Evolutionary conservation across 2,113 vertebrate genomes (phyloP).

Genomic region (Chauna torquata): DNA sequence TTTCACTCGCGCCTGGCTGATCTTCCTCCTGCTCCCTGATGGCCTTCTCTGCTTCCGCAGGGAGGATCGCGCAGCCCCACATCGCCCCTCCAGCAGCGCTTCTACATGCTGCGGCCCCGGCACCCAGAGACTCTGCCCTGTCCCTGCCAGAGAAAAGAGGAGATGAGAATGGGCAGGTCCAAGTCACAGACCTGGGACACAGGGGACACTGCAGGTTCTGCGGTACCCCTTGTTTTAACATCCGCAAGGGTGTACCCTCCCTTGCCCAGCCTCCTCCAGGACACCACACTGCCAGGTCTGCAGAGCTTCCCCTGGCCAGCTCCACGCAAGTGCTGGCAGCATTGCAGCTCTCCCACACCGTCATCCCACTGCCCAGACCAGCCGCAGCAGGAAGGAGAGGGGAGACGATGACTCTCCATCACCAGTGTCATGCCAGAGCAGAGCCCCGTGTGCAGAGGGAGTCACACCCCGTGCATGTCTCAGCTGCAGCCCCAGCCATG

Average conservation of each 20-base stretch:
- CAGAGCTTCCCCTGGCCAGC: neutral
- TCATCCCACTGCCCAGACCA: neutral
- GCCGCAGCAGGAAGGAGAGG: neutral
- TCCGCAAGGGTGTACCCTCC: neutral
- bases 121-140: neutral
- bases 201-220: neutral
- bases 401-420: fast-evolving
- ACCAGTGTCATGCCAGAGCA: neutral
- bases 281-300: neutral
- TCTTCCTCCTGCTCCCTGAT: conserved; percentile 6
- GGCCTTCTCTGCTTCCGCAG: neutral
- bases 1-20: neutral
- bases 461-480: neutral
- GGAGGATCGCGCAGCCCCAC: neutral
- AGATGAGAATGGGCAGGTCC: neutral
- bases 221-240: neutral
- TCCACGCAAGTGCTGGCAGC: neutral
- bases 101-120: neutral
- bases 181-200: neutral
- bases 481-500: neutral
- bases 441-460: neutral
- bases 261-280: neutral
- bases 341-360: neutral
- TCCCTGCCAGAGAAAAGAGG: neutral
- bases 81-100: fast-evolving